Evolutionary conservation across 2,888 invertebrate genomes (phyloP).

Genomic region (Hedychridium roseum): DNA sequence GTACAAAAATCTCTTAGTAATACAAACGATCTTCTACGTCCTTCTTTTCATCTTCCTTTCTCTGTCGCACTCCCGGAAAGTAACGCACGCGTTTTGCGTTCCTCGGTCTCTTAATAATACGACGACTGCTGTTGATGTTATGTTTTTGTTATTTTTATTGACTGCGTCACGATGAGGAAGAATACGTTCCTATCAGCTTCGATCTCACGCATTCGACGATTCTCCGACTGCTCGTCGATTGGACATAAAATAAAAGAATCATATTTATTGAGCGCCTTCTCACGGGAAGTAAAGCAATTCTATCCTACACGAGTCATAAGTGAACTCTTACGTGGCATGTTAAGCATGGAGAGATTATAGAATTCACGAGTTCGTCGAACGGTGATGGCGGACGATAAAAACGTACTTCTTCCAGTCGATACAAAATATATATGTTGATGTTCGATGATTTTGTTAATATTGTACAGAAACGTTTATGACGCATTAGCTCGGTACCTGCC

Average conservation of each 20-base stretch:
- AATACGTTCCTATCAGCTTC: constrained; percentile 38
- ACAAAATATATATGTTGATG: constrained; percentile 53
- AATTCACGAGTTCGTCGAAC: too few species aligned
- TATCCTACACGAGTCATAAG: too few species aligned
- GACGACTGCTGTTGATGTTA: constrained; percentile 61
- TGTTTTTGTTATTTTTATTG: constrained; percentile 61
- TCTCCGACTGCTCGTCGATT: too few species aligned
- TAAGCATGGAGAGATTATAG: too few species aligned
- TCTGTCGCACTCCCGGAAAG: constrained; percentile 21
- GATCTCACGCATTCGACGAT: background rate
- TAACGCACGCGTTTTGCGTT: constrained; percentile 23
- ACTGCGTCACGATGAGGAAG: constrained; percentile 40
- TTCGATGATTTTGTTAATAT: constrained; percentile 59
- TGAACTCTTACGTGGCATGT: too few species aligned
- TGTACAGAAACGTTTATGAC: constrained; percentile 50
- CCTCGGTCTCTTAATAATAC: constrained; percentile 31
- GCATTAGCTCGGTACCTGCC: constrained; percentile 47
- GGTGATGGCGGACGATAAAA: constrained; percentile 31
- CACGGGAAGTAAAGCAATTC: too few species aligned
- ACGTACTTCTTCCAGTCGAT: constrained; percentile 44
- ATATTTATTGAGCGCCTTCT: too few species aligned
- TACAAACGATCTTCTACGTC: constrained; percentile 4
- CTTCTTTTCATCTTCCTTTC: constrained; percentile 2
- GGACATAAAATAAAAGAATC: too few species aligned
- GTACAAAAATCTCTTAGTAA: constrained; percentile 14